Base-by-base conservation (phyloP, 2,888 invertebrate species). In the Pilophorus perplexus region DNA sequence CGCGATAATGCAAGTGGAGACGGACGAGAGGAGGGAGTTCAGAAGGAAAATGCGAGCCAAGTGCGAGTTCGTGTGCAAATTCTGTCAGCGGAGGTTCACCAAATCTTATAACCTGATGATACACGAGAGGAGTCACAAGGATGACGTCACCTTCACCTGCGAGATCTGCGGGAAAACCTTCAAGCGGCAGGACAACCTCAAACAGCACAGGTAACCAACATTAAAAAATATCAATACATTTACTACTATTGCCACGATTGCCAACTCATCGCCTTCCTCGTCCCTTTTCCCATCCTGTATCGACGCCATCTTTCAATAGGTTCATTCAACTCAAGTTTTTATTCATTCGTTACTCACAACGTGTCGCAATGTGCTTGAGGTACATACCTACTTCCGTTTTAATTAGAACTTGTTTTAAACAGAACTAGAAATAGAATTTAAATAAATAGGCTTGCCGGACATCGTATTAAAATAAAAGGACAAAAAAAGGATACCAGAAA, bases 71-170 rank as follows among this genome's bases (percentile, higher is more conserved):
- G 93, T 97, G 78, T 98, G 97, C 86, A 93, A 93, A 80, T 97
- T 90, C 82, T 98, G 97, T 83, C 91, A 91, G 79, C 86, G 97
- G 76, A 87, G 95, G 79, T 98, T 98, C 84, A 96, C 94, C 77
- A 98, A 98, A 82, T 90, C 93, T 73, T 98, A 98, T 84, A 98
- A 98, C 81, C 84, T 98, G 78, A 88, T 97, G 85, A 97, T 98
- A 76, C 97, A 98, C 84, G 97, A 97, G 80, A 85, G 96, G 79
- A 96, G 95, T 75, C 97, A 98, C 83, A 94, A 94, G 79, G 93
- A 95, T 78, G 96, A 97, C 81, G 84, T 96, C 76, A 93, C 95
- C 66, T 98, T 93, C 81, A 90, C 92, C 75, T 98, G 97, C 82
- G 96, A 97, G 80, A 91, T 96, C 74, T 98, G 97, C 81, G 92